These are phyloP conservation scores for Botia almorhae DNA, from an alignment of 2,797 vertebrate species.

Conservation along the genomic window DNA sequence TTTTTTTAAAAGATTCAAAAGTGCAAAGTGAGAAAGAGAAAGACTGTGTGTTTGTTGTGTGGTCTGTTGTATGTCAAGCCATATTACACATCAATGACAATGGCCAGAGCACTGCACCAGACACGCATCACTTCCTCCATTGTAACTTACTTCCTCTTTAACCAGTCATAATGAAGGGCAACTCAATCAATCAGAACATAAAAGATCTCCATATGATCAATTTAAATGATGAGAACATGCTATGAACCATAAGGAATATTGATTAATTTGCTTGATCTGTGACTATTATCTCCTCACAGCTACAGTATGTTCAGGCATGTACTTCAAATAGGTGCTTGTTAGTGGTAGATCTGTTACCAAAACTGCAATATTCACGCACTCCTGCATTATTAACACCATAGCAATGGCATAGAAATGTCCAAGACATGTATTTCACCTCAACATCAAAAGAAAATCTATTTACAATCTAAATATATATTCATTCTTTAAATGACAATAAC, in stretches of 20 bases:
- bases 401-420: no score
- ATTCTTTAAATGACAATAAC: no score
- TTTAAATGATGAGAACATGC: constrained; percentile 7
- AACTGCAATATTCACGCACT: no score
- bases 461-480: no score
- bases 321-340: not conserved
- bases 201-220: not conserved
- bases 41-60: constrained; percentile 18
- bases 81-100: constrained; percentile 10
- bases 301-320: not conserved
- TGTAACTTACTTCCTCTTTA: constrained; percentile 40
- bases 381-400: no score
- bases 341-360: no score
- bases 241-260: not conserved
- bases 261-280: not conserved
- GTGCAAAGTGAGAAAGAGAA: not conserved
- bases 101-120: constrained; percentile 5
- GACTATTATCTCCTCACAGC: not conserved
- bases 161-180: constrained; percentile 28
- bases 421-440: no score
- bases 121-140: constrained; percentile 46
- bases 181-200: constrained; percentile 25
- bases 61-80: constrained; percentile 15
- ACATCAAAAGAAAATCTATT: no score
- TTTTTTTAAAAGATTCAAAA: not conserved